Evolutionary conservation across 1,140 invertebrate genomes (phyloP).

Genomic region (Leptinotarsa lineolata): DNA sequence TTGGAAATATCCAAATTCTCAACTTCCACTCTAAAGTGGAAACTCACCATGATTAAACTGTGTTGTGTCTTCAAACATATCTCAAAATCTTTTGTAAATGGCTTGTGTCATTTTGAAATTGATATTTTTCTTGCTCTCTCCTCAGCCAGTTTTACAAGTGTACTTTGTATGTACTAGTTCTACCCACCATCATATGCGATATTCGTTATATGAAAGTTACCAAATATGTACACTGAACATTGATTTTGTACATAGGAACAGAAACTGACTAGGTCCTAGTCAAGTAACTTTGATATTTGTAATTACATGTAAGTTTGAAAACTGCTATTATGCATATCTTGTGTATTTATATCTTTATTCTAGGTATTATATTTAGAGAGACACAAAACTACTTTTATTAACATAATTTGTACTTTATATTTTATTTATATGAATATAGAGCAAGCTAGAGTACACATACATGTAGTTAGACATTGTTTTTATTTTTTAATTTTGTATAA

Average conservation of each 20-base stretch:
- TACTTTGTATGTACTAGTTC: constrained; percentile 14
- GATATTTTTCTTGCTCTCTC: background rate
- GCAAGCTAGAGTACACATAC: constrained; percentile 49
- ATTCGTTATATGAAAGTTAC: constrained; percentile 54
- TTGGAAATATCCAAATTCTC: too few relatives aligned
- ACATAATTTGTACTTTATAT: constrained; percentile 46
- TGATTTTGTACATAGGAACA: constrained; percentile 50
- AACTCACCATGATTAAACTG: too few relatives aligned
- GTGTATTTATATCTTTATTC: constrained; percentile 51
- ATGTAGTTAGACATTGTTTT: constrained; percentile 50
- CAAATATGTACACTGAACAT: constrained; percentile 55
- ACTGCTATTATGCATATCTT: constrained; percentile 45
- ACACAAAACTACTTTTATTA: constrained; percentile 39
- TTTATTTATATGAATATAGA: constrained; percentile 47
- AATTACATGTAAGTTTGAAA: constrained; percentile 44
- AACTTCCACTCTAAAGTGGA: too few relatives aligned
- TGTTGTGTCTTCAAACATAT: background rate
- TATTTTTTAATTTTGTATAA: constrained; percentile 53
- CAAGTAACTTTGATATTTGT: constrained; percentile 48
- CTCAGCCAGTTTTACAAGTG: constrained; percentile 23
- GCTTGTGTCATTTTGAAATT: background rate
- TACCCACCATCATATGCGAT: constrained; percentile 37
- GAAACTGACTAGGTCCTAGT: constrained; percentile 54
- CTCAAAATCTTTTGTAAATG: background rate
- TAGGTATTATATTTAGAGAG: constrained; percentile 33